Evolutionary conservation across 2,113 vertebrate genomes (phyloP), one percentile per base, ranked within the genome.

Genomic region (Ammodytes marinus): DNA sequence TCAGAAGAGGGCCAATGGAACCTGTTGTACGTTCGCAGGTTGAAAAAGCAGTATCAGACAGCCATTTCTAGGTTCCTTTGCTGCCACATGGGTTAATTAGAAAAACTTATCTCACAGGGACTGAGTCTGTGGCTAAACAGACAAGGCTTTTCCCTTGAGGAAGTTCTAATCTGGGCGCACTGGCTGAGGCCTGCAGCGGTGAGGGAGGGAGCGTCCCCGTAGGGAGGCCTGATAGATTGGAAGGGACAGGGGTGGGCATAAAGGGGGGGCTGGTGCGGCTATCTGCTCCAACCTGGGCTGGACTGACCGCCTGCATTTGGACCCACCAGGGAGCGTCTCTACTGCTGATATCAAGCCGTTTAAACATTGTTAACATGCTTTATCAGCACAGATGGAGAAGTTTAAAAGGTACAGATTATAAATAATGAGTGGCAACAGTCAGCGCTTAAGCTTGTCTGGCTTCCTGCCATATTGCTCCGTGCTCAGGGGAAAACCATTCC

Each of bases 71-170:
- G 81, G 93, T 86, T 92, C 95, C 81, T 83, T n/a, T 89, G 90
- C 93, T 95, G 95, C 92, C 95, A 91, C 19, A 91, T 64, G 94
- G 96, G 96, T 97, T 98, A 98, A 99, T 98, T 97, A 97, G 94
- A 97, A 98, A 27, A 97, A 97, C 95, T 94, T 96, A 97, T 97
- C 97, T 96, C 90, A 90, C 93, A 96, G 95, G 95, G 94, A 92
- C 93, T 54, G 83, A 92, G 95, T 81, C 80, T 88, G 87, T 84
- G 91, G 93, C 90, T 94, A 95, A 95, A 92, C 83, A 88, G 93
- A 94, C 8, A 37, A 95, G 92, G 94, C 92, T 95, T 93, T 95
- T 27, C 27, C 92, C 93, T 92, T 13, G 86, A 93, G 88, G 92
- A 95, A 91, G 89, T 83, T 94, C 94, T 97, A 96, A 97, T 97